phyloP scores from a whole-genome alignment of 2,888 invertebrate species.

The Drosophila helvetica region DNA sequence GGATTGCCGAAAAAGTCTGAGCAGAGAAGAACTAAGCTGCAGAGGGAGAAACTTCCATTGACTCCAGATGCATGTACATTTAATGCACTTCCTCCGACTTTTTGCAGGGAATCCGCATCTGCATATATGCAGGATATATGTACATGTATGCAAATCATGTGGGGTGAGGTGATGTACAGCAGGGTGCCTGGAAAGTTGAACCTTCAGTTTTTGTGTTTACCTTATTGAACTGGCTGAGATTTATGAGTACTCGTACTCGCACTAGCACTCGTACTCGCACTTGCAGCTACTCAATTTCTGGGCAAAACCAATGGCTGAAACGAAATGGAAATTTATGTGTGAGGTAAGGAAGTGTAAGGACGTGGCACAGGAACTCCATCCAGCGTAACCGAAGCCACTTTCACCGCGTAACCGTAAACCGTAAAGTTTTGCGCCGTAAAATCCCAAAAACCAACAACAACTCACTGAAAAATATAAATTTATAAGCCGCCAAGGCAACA shows the following conservation, averaged over 20 bases:
- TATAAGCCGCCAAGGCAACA: slow-evolving; percentile 69
- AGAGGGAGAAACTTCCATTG: slow-evolving; percentile 1
- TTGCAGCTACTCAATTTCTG: slow-evolving; percentile 74
- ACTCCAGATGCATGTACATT: slow-evolving; percentile 31
- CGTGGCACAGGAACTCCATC: neutral
- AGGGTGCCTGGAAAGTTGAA: slow-evolving; percentile 54
- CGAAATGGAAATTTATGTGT: slow-evolving; percentile 78
- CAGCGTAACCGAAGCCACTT: slow-evolving; percentile 66
- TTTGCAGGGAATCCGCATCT: slow-evolving; percentile 25
- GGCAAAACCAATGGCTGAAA: slow-evolving; percentile 69
- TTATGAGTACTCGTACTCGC: slow-evolving; percentile 57
- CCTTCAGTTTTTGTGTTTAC: slow-evolving; percentile 68
- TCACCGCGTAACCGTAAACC: slow-evolving; percentile 75
- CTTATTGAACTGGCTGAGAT: slow-evolving; percentile 74
- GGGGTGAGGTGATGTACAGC: neutral
- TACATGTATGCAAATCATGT: slow-evolving; percentile 39
- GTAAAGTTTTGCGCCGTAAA: slow-evolving; percentile 69
- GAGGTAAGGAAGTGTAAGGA: slow-evolving; percentile 25
- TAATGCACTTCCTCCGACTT: slow-evolving; percentile 67
- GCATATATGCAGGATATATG: slow-evolving; percentile 23
- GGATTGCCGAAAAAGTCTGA: slow-evolving; percentile 2
- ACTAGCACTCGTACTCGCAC: neutral
- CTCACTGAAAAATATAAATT: slow-evolving; percentile 72
- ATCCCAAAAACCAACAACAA: slow-evolving; percentile 50
- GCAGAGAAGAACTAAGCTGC: neutral